Evolutionary conservation across 2,113 vertebrate genomes (phyloP).

Genomic region (Peucedramus taeniatus): DNA sequence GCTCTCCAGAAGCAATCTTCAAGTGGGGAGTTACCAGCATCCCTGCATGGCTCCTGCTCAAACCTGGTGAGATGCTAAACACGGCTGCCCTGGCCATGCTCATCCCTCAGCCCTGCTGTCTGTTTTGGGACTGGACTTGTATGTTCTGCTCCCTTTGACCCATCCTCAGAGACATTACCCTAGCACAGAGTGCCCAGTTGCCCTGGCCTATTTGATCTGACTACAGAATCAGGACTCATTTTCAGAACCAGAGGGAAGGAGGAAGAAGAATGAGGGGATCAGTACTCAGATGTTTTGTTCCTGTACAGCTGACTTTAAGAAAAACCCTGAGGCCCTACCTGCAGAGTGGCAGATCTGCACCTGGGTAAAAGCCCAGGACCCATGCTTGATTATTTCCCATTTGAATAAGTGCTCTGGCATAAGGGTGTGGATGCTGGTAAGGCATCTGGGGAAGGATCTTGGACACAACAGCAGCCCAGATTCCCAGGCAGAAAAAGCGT

Average conservation of each 20-base stretch:
- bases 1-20: background rate
- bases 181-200: background rate
- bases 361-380: background rate
- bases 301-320: background rate
- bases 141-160: background rate
- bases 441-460: background rate
- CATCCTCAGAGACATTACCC: background rate
- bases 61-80: background rate
- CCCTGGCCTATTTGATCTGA: background rate
- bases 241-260: background rate
- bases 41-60: background rate
- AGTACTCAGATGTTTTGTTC: background rate
- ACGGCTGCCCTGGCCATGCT: accelerated
- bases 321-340: background rate
- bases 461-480: background rate
- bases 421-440: constrained; percentile 10
- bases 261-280: background rate
- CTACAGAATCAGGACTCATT: background rate
- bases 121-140: background rate
- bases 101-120: background rate
- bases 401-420: constrained; percentile 1
- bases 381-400: background rate
- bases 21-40: background rate
- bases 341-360: background rate
- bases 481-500: background rate